Percentiles rank a stretch among this genome's conserved stretches.
These are phyloP conservation scores for Sebastes itinus DNA, from an alignment of 2,797 vertebrate genomes.

Conservation along the genomic window DNA sequence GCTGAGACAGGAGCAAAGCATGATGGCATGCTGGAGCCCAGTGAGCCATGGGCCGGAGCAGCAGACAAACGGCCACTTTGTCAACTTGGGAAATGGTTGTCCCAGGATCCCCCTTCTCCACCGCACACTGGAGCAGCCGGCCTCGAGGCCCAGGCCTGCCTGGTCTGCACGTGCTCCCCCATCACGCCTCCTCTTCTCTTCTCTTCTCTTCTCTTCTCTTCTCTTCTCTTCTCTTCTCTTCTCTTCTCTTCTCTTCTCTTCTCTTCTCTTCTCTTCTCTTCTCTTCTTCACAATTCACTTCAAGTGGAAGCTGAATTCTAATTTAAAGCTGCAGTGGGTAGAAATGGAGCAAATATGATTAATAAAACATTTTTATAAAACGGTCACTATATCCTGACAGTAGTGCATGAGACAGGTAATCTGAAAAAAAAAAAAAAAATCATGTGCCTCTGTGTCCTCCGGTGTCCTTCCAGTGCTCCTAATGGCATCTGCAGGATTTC, in stretches of 20 bases:
- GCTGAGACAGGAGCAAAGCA: slow-evolving; percentile 76
- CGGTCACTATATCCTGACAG: too few relatives aligned
- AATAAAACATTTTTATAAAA: too few relatives aligned
- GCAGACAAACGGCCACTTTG: slow-evolving; percentile 83
- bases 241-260: slow-evolving; percentile 6
- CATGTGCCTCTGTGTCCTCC: too few relatives aligned
- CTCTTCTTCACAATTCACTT: background rate
- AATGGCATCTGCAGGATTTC: too few relatives aligned
- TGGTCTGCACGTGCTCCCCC: slow-evolving; percentile 61
- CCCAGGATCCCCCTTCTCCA: slow-evolving; percentile 82
- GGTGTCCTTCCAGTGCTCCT: too few relatives aligned
- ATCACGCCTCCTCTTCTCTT: slow-evolving; percentile 16
- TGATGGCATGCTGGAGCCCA: slow-evolving; percentile 78
- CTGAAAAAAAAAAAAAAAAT: too few relatives aligned
- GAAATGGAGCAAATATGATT: too few relatives aligned
- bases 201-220: slow-evolving; percentile 12
- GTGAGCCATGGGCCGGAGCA: slow-evolving; percentile 71
- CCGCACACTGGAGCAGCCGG: slow-evolving; percentile 74
- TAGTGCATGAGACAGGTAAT: too few relatives aligned
- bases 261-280: background rate
- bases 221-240: slow-evolving; percentile 3
- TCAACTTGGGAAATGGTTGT: slow-evolving; percentile 84
- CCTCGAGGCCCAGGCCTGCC: slow-evolving; percentile 61
- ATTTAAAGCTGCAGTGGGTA: too few relatives aligned
- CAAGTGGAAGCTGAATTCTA: background rate